Base-by-base conservation (phyloP, 1,140 invertebrate species). In the Cephus cinctus region DNA sequence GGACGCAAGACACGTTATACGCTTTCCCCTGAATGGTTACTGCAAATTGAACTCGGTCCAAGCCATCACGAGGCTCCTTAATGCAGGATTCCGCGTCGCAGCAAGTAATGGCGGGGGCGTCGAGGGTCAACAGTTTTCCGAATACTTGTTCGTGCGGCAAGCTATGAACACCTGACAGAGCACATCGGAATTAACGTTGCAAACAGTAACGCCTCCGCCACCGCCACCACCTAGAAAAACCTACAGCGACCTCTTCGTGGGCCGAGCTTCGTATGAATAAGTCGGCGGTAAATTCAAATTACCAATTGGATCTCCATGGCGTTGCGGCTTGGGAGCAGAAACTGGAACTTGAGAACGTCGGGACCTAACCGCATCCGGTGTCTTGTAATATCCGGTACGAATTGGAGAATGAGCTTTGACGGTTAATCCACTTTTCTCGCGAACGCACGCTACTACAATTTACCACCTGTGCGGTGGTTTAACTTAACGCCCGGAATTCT, bases 11-110 rank as follows among this genome's bases (percentile, higher is more conserved):
- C 89, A 92, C 73, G 88, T 94, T 6, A 92, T 94, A 41, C 80
- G 93, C 32, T 95, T 95, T 67, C 92, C 92, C 2, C 75, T 96
- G 8, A 96, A 96, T 70, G 91, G 92, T 50, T 95, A 92, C 71
- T 94, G 90, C 75, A 94, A 95, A 67, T 75, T 96, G 18, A 95
- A 94, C 69, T 94, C 91, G 9, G 84, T 95, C 25, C 90, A 95
- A 75, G 90, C 91, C 20, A 88, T 95, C 52, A 89, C 89, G 50
- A 84, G 91, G 64, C 81, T 96, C 16, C 77, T 95, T n/a, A 94
- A 93, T 70, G 80, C 86, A 47, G 86, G 86, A 22, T 95, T 95
- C 68, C 80, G 80, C 47, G 82, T 95, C 31, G 83, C 86, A 6
- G 91, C 91, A 1, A 91, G 89, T 61, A 92, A 88, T 60, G 90